These are phyloP conservation scores for Ditula angustiorana DNA, from an alignment of 2,888 invertebrate genomes.

Conservation along the genomic window DNA sequence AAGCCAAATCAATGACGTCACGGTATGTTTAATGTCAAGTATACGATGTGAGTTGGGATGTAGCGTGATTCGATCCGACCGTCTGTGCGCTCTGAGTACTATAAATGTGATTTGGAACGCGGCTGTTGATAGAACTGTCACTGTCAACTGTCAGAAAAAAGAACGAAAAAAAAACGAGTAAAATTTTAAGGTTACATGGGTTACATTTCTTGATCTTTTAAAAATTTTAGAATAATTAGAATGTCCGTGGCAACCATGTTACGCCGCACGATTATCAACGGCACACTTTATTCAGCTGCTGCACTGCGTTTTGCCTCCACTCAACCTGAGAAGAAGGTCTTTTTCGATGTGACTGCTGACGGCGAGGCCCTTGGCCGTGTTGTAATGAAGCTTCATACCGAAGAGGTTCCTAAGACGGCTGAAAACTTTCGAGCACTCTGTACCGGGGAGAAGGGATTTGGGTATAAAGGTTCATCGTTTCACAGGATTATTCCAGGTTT, in stretches of 20 bases:
- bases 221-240: background rate
- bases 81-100: too few species aligned
- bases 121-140: too few species aligned
- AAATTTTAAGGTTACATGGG: too few species aligned
- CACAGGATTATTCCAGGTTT: constrained; percentile 96
- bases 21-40: too few species aligned
- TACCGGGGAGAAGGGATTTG: constrained; percentile 86
- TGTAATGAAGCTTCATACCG: constrained; percentile 93
- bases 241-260: constrained; percentile 52
- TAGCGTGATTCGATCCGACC: too few species aligned
- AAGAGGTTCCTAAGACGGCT: constrained; percentile 96
- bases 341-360: constrained; percentile 95
- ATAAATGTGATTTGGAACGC: too few species aligned
- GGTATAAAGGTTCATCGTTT: constrained; percentile 96
- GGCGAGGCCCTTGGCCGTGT: constrained; percentile 92
- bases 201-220: background rate
- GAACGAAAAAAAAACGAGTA: too few species aligned
- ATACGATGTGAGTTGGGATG: too few species aligned
- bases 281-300: constrained; percentile 75
- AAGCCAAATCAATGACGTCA: too few species aligned
- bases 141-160: too few species aligned
- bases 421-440: constrained; percentile 98
- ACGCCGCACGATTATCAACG: constrained; percentile 70
- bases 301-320: constrained; percentile 73
- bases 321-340: constrained; percentile 86